phyloP scores from a whole-genome alignment of 1,140 invertebrate species.

The Anastrepha obliqua region DNA sequence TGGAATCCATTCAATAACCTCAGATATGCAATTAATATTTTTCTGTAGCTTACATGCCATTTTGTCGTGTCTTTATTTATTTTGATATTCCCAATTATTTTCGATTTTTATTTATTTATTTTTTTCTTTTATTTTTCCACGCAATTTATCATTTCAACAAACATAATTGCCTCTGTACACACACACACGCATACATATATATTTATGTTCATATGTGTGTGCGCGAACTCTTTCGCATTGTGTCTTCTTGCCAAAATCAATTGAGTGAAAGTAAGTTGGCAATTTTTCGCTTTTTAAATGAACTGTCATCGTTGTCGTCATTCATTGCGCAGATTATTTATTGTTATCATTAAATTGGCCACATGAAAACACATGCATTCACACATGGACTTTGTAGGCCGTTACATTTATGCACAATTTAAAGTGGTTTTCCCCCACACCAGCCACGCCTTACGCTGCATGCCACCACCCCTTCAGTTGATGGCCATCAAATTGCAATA shows the following conservation, averaged over 20 bases:
- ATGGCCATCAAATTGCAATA: constrained; percentile 44
- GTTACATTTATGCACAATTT: constrained; percentile 32
- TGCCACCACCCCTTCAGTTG: constrained; percentile 19
- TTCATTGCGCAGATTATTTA: constrained; percentile 38
- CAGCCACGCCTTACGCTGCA: neutral
- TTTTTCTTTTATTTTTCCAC: neutral
- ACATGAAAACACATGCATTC: neutral
- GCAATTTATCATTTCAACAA: constrained; percentile 19
- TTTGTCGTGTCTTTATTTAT: no score
- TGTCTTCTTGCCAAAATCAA: neutral
- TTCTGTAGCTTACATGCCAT: no score
- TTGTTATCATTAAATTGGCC: constrained; percentile 37
- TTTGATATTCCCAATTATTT: no score
- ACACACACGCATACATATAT: neutral
- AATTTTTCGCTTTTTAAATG: constrained; percentile 31
- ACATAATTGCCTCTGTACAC: neutral
- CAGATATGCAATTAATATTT: no score
- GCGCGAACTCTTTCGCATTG: neutral
- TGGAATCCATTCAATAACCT: no score
- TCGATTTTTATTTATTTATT: no score
- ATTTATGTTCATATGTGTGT: neutral
- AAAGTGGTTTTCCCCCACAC: neutral
- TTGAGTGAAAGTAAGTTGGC: constrained; percentile 44
- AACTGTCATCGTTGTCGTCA: neutral
- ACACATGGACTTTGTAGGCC: neutral